Evolutionary conservation across 2,797 vertebrate species (phyloP).

Genomic region (Vireo griseus): DNA sequence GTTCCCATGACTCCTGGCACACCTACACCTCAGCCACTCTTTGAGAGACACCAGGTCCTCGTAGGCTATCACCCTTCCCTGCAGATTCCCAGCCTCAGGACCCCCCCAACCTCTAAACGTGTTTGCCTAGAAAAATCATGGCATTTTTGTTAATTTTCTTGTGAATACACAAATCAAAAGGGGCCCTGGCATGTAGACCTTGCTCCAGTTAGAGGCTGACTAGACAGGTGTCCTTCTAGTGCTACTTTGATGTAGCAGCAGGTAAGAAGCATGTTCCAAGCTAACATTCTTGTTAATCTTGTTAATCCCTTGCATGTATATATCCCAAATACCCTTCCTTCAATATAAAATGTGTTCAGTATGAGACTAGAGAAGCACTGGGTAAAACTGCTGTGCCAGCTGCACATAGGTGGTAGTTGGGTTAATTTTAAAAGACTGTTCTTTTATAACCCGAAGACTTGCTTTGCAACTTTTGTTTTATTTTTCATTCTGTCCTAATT

Average conservation of each 20-base stretch:
- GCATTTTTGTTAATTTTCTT: background rate
- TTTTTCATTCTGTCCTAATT: background rate
- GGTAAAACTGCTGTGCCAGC: background rate
- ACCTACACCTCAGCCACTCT: background rate
- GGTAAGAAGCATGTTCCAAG: background rate
- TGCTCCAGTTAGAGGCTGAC: background rate
- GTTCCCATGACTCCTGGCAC: background rate
- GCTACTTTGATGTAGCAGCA: background rate
- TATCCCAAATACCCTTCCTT: background rate
- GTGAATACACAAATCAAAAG: background rate
- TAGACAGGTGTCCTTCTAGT: too few relatives aligned
- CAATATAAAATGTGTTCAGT: background rate
- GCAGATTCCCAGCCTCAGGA: background rate
- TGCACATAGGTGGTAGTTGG: background rate
- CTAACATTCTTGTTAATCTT: background rate
- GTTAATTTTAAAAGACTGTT: background rate
- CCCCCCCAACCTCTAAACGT: background rate
- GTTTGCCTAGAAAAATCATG: background rate
- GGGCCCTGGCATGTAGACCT: background rate
- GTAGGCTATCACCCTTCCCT: background rate
- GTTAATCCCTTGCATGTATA: background rate
- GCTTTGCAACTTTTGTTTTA: background rate
- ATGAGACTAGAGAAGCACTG: background rate
- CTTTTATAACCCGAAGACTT: background rate
- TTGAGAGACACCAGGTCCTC: background rate